Percentiles rank a stretch among this genome's conserved stretches.
These are phyloP conservation scores for Petaurus breviceps DNA, from an alignment of 2,113 vertebrate species.

Conservation along the genomic window DNA sequence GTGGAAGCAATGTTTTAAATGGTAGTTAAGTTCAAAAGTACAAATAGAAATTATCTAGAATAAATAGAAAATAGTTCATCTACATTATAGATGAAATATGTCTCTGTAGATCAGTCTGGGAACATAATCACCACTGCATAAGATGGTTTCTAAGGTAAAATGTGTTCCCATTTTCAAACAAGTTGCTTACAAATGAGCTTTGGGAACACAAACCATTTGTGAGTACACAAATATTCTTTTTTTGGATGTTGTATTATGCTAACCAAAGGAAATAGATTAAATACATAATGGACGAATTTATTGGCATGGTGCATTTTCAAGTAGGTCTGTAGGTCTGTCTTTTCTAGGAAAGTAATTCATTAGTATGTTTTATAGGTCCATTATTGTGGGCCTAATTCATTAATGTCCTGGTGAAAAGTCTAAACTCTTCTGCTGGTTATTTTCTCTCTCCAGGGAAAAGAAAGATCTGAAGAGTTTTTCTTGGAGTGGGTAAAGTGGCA, in stretches of 20 bases:
- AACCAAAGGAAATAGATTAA: neutral
- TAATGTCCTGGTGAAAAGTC: conserved; percentile 68
- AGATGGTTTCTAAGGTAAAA: neutral
- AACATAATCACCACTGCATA: neutral
- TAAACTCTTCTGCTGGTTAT: conserved; percentile 40
- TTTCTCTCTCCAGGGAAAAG: conserved; percentile 1
- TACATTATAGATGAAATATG: neutral
- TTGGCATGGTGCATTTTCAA: conserved; percentile 25
- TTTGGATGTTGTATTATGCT: neutral
- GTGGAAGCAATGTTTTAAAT: neutral
- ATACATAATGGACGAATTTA: conserved; percentile 18
- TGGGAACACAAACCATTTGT: neutral
- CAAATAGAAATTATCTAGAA: neutral
- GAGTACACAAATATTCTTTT: neutral
- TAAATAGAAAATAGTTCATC: neutral
- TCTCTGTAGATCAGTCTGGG: neutral
- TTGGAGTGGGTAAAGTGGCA: neutral
- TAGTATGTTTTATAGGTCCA: conserved; percentile 39
- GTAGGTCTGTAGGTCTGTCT: neutral
- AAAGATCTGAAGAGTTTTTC: conserved; percentile 49
- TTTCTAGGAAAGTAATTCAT: conserved; percentile 55
- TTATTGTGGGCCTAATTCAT: conserved; percentile 65
- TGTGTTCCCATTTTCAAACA: neutral
- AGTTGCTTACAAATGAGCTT: neutral
- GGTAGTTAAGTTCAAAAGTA: neutral